Evolutionary conservation across 2,113 vertebrate species (phyloP).

Genomic region (Gallinago paraguaiae): DNA sequence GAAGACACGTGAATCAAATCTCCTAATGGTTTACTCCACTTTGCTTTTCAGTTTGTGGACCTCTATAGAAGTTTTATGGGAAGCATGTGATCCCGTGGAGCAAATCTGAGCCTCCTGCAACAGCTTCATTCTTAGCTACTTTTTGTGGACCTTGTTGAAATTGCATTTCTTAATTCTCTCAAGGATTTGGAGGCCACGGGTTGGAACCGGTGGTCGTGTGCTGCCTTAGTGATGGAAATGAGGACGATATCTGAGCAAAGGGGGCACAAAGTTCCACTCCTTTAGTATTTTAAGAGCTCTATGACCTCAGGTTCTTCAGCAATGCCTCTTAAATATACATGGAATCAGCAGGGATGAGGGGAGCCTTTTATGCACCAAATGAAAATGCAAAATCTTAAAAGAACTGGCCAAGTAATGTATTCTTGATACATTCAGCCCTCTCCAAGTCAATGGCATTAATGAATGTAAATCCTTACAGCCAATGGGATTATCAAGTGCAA

Average conservation of each 20-base stretch:
- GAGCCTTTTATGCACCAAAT: background rate
- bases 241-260: background rate
- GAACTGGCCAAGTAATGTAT: background rate
- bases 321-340: background rate
- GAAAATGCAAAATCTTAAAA: background rate
- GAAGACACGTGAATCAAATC: background rate
- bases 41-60: background rate
- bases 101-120: background rate
- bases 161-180: background rate
- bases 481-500: background rate
- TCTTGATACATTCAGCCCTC: background rate
- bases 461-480: background rate
- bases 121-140: background rate
- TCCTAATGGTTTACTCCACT: background rate
- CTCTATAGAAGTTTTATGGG: background rate
- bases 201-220: background rate
- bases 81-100: background rate
- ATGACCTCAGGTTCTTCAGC: background rate
- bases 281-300: background rate
- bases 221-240: background rate
- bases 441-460: background rate
- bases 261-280: background rate
- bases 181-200: background rate
- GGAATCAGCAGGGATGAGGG: background rate
- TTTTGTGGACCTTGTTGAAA: background rate